Evolutionary conservation across 2,797 vertebrate genomes (phyloP).

Genomic region (Staurois parvus): DNA sequence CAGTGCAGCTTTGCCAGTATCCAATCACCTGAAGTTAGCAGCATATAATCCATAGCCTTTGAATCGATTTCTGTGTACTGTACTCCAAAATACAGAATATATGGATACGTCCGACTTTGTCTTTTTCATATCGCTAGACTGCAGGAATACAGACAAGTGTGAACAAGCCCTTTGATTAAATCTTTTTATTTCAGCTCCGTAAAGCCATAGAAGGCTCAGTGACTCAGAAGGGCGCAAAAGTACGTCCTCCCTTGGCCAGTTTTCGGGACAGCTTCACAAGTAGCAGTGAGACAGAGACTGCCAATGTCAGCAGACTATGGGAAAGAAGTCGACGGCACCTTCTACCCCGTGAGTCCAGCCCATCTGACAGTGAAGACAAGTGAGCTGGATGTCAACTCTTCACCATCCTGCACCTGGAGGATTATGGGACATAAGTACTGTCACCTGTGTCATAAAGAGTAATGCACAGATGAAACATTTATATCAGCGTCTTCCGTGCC

Average conservation of each 20-base stretch:
- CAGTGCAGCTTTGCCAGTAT: too few species aligned
- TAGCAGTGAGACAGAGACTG: slow-evolving; percentile 90
- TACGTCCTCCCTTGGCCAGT: slow-evolving; percentile 91
- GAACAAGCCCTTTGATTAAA: too few species aligned
- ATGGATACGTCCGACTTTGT: too few species aligned
- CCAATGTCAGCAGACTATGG: slow-evolving; percentile 93
- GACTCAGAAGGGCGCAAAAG: slow-evolving; percentile 91
- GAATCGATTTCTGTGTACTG: too few species aligned
- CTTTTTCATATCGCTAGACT: too few species aligned
- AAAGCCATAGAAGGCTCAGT: slow-evolving; percentile 96
- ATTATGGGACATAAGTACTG: slow-evolving; percentile 8
- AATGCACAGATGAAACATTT: slow-evolving; percentile 28
- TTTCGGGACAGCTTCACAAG: slow-evolving; percentile 93
- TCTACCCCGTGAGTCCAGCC: slow-evolving; percentile 84
- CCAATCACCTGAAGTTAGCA: too few species aligned
- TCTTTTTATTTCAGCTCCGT: slow-evolving; percentile 78
- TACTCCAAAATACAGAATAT: too few species aligned
- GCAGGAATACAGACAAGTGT: too few species aligned
- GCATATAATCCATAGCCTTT: too few species aligned
- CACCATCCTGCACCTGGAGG: slow-evolving; percentile 6
- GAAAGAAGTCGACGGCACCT: slow-evolving; percentile 86
- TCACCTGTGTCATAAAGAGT: slow-evolving; percentile 6
- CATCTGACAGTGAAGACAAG: slow-evolving; percentile 86
- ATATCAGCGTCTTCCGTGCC: slow-evolving; percentile 36
- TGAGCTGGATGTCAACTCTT: slow-evolving; percentile 65